These are phyloP conservation scores for Ranitomeya imitator DNA, from an alignment of 2,113 vertebrate genomes.

Conservation along the genomic window DNA sequence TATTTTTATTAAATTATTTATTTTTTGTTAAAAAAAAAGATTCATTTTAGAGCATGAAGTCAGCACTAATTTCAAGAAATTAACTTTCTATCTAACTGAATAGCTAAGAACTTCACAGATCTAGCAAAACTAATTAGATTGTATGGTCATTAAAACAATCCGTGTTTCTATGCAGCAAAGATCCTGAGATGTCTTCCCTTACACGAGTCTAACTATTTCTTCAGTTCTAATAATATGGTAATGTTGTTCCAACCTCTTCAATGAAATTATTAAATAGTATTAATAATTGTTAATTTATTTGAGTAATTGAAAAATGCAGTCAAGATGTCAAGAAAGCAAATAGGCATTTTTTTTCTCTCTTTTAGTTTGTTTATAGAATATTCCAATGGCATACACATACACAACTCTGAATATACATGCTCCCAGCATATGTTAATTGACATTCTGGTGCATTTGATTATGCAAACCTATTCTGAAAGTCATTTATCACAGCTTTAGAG, in stretches of 20 bases:
- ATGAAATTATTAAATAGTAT: conserved; percentile 8
- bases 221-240: conserved; percentile 1
- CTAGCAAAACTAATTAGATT: conserved; percentile 16
- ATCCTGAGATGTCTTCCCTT: background rate
- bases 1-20: too few species aligned
- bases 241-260: conserved; percentile 13
- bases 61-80: background rate
- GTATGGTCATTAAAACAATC: conserved; percentile 6
- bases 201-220: background rate
- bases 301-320: conserved; percentile 30
- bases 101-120: background rate
- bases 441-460: conserved; percentile 47
- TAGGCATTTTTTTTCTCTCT: background rate
- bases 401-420: conserved; percentile 41
- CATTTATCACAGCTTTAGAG: conserved; percentile 49
- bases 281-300: conserved; percentile 36
- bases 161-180: background rate
- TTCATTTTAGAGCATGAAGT: background rate
- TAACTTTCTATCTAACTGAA: conserved; percentile 11
- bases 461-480: conserved; percentile 47
- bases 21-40: background rate
- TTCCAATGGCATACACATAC: conserved; percentile 24
- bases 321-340: conserved; percentile 34
- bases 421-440: conserved; percentile 47
- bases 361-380: conserved; percentile 33